Percentiles rank a stretch among this genome's conserved stretches.
Evolutionary conservation across 2,113 vertebrate genomes (phyloP).

Genomic region (Oreochromis niloticus): DNA sequence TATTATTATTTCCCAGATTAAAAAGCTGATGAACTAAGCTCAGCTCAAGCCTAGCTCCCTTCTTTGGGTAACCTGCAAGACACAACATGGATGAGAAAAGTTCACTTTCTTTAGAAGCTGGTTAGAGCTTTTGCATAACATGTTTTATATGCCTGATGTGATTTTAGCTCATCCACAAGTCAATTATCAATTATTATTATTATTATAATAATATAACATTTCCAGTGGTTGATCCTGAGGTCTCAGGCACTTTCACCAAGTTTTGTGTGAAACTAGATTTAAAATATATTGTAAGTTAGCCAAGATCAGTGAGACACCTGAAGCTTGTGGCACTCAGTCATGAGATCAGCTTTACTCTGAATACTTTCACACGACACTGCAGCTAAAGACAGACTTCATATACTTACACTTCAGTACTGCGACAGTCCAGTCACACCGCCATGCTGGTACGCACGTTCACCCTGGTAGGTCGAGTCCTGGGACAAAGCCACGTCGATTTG

Average conservation of each 20-base stretch:
- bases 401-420: slow-evolving; percentile 98
- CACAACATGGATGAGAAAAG: background rate
- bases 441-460: slow-evolving; percentile 98
- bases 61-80: slow-evolving; percentile 76
- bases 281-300: background rate
- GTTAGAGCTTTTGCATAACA: background rate
- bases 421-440: slow-evolving; percentile 98
- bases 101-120: background rate
- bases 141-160: background rate
- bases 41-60: slow-evolving; percentile 88
- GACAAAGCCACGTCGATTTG: slow-evolving; percentile 98
- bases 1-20: slow-evolving; percentile 98
- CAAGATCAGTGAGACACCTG: background rate
- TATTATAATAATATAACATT: background rate
- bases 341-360: background rate
- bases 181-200: no score
- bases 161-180: background rate
- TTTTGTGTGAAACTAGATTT: background rate
- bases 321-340: background rate
- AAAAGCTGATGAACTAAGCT: slow-evolving; percentile 98
- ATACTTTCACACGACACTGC: background rate
- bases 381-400: background rate
- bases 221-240: background rate
- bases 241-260: background rate
- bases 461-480: slow-evolving; percentile 99